Conservation (phyloP, 2,888 invertebrate genomes). For the Drosophila trichaetosa region DNA sequence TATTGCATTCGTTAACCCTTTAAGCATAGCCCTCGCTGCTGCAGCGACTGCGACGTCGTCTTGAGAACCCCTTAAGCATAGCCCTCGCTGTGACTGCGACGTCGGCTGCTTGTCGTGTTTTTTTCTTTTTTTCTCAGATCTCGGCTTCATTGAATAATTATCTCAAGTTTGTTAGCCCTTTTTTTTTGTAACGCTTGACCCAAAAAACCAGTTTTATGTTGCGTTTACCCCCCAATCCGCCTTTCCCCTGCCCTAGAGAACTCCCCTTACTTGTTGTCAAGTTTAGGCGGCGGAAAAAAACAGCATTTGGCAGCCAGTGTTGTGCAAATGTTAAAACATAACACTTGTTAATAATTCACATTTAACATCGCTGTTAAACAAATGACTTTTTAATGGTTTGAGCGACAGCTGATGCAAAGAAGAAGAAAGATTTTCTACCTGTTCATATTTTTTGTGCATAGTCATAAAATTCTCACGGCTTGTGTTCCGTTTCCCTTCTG, state of each 20-base stretch:
- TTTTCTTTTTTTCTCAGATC: constrained; percentile 36
- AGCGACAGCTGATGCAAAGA: constrained; percentile 23
- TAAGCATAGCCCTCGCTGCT: constrained; percentile 53
- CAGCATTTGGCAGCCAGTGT: constrained; percentile 27
- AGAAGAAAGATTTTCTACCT: constrained; percentile 31
- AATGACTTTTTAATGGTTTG: constrained; percentile 70
- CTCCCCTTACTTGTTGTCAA: constrained; percentile 40
- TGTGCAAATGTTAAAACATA: constrained; percentile 67
- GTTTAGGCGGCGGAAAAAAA: constrained; percentile 46
- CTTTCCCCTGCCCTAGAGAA: constrained; percentile 58
- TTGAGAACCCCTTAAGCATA: constrained; percentile 66
- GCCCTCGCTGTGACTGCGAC: constrained; percentile 48
- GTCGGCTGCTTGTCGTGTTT: constrained; percentile 20
- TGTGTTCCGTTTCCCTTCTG: constrained; percentile 3
- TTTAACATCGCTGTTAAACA: constrained; percentile 25
- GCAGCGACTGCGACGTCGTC: constrained; percentile 31
- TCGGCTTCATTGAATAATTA: constrained; percentile 77
- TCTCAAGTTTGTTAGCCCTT: constrained; percentile 68
- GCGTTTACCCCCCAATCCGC: constrained; percentile 59
- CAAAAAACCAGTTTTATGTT: constrained; percentile 71
- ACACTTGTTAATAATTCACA: constrained; percentile 31
- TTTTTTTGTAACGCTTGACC: constrained; percentile 47
- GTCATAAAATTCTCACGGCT: constrained; percentile 64
- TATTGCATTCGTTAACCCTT: constrained; percentile 61
- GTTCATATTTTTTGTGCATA: constrained; percentile 26